Evolutionary conservation across 2,888 invertebrate genomes (phyloP).

Genomic region (Cantharis flavilabris): DNA sequence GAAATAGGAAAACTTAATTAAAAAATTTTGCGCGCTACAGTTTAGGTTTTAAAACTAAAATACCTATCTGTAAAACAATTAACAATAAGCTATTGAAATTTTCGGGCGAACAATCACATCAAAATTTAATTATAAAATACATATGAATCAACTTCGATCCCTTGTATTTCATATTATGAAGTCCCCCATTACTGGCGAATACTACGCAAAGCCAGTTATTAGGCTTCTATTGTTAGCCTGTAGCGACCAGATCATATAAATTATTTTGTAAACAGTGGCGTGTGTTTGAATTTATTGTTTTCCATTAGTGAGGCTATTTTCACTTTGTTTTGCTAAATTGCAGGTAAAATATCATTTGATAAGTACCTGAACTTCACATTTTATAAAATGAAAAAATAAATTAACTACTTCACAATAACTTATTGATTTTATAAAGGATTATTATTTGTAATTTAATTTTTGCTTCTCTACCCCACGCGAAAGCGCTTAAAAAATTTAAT

Average conservation of each 20-base stretch:
- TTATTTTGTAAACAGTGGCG: constrained; percentile 57
- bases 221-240: constrained; percentile 55
- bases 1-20: constrained; percentile 9
- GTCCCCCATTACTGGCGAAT: constrained; percentile 47
- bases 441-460: neutral
- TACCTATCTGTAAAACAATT: constrained; percentile 24
- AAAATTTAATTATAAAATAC: constrained; percentile 57
- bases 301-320: neutral
- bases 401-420: neutral
- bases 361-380: neutral
- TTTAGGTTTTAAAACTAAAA: constrained; percentile 14
- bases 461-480: neutral
- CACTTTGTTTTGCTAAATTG: neutral
- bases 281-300: constrained; percentile 41
- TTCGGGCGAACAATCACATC: constrained; percentile 55
- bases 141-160: constrained; percentile 53
- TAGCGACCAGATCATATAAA: constrained; percentile 57
- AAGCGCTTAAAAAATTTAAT: neutral
- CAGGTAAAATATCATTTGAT: neutral
- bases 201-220: constrained; percentile 55
- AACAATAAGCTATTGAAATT: constrained; percentile 39
- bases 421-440: neutral
- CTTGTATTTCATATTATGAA: constrained; percentile 42
- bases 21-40: constrained; percentile 3
- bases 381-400: neutral